Base-by-base conservation (phyloP, 2,113 vertebrate species). In the Camelus bactrianus region DNA sequence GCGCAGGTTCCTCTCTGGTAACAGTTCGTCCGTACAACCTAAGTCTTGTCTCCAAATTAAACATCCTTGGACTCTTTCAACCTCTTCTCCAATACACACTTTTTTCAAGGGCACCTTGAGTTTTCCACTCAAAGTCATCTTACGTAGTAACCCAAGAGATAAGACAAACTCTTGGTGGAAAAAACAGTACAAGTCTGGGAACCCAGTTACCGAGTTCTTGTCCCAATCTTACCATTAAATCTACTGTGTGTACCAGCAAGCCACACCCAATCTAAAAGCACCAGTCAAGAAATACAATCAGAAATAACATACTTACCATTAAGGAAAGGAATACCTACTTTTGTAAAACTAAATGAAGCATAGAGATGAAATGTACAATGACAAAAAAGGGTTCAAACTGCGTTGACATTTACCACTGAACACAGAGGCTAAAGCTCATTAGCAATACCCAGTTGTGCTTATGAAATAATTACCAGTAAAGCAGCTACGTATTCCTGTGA, bases 401-500 rank as follows among this genome's bases (percentile, higher is more conserved):
- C 86, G 62, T 52, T 95, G 75, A 89, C 77, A 87, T 87, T 81
- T 81, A 80, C 88, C 48, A 85, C 65, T 60, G 15, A 97, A 93
- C 48, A 79, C 42, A 93, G 52, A 92, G 35, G 64, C 48, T 65
- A 35, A 93, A 81, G 50, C 77, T 72, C 75, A 58, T 91, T 81
- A 62, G 69, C 65, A 87, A 90, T 81, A 96, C 16, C 48, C 60
- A 91, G n/a, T 58, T 93, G 81, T 88, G 65, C 82, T 96, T 93
- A 91, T 83, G 93, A 93, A 97, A 90, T 83, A 95, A 97, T 95
- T 85, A 28, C 77, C 70, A 84, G 84, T 90, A 95, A 93, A 67
- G 12, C 50, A 81, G 72, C 81, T 82, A 87, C 92, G 94, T 94
- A 90, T 91, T 94, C 67, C 38, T 85, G 22, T 87, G 89, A 38